phyloP scores from a whole-genome alignment of 2,113 vertebrate genomes.

The Perognathus longimembris region DNA sequence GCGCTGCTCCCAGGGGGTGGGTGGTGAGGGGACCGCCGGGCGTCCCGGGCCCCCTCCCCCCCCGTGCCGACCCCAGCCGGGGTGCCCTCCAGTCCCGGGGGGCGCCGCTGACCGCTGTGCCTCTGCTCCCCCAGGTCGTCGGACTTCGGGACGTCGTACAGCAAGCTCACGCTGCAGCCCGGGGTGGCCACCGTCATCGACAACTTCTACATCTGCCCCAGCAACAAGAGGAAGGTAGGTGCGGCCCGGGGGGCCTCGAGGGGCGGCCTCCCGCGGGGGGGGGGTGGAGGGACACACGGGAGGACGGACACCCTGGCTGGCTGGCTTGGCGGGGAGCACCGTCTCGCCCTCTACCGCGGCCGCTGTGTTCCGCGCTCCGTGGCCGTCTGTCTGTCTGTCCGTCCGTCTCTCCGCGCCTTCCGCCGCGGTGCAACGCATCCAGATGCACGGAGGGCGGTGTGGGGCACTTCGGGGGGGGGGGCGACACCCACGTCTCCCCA shows the following conservation, averaged over 20 bases:
- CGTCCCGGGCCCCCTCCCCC: too few relatives aligned
- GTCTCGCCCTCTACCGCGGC: not conserved
- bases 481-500: too few relatives aligned
- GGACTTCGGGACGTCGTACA: conserved; percentile 97
- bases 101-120: not conserved
- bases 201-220: conserved; percentile 98
- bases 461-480: too few relatives aligned
- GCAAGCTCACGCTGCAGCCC: conserved; percentile 95
- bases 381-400: too few relatives aligned
- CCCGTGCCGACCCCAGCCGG: too few relatives aligned
- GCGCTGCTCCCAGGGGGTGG: rapidly evolving
- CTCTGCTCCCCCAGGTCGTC: conserved; percentile 89
- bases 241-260: rapidly evolving
- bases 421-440: not conserved
- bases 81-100: rapidly evolving
- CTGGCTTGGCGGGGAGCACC: rapidly evolving
- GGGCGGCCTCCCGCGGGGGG: too few relatives aligned
- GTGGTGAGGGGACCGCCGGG: rapidly evolving
- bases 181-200: conserved; percentile 95
- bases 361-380: too few relatives aligned
- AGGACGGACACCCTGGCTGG: not conserved
- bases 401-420: not conserved
- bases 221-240: conserved; percentile 97
- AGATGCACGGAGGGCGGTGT: not conserved
- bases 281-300: not conserved